These are phyloP conservation scores for Glomeris maerens DNA, from an alignment of 1,140 invertebrate species.

Conservation along the genomic window DNA sequence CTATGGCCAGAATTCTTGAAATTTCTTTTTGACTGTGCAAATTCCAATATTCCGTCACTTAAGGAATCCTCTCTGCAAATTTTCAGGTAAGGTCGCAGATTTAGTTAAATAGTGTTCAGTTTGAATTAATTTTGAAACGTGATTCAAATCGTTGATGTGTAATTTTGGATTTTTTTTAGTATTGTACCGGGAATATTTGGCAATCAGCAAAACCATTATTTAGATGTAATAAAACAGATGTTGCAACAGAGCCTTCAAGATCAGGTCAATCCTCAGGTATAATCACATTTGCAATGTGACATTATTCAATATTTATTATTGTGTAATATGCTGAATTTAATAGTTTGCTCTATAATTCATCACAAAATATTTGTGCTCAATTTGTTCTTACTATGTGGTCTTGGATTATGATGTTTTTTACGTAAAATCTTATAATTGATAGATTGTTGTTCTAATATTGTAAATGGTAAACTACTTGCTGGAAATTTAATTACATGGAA, in stretches of 20 bases:
- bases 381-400: too few species aligned
- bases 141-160: conserved; percentile 12
- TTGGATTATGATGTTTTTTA: conserved; percentile 12
- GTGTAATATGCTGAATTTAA: background rate
- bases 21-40: conserved; percentile 90
- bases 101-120: background rate
- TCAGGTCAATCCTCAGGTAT: conserved; percentile 46
- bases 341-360: background rate
- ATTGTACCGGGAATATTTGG: conserved; percentile 93
- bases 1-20: conserved; percentile 93
- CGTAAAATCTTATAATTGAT: background rate
- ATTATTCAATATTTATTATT: background rate
- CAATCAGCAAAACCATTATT: conserved; percentile 78
- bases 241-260: conserved; percentile 62
- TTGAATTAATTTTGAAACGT: background rate
- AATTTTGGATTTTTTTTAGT: conserved; percentile 30
- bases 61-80: conserved; percentile 88
- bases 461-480: background rate
- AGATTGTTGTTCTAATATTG: background rate
- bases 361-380: too few species aligned
- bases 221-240: conserved; percentile 91
- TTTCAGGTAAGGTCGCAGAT: conserved; percentile 70
- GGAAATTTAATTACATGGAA: background rate
- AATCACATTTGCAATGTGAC: background rate
- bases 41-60: conserved; percentile 57